These are phyloP conservation scores for Gnathonemus longibarbis DNA, from an alignment of 2,113 vertebrate genomes.

Conservation along the genomic window DNA sequence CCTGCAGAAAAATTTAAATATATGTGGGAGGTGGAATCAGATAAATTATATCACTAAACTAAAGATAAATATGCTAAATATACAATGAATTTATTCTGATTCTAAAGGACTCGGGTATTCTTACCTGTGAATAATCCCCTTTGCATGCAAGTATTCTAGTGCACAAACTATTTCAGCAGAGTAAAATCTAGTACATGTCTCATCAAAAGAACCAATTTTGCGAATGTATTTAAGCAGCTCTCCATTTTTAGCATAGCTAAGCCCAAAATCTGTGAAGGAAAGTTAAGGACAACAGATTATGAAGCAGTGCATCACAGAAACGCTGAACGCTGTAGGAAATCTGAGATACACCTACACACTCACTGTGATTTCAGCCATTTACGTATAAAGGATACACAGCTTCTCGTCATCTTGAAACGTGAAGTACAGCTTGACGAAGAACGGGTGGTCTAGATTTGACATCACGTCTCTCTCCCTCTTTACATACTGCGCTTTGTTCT, in stretches of 20 bases:
- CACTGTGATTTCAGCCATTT: not conserved
- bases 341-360: not conserved
- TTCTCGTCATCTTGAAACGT: constrained; percentile 99
- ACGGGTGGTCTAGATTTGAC: constrained; percentile 93
- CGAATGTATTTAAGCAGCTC: constrained; percentile 98
- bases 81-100: not conserved
- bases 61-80: not conserved
- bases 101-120: not conserved
- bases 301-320: not conserved
- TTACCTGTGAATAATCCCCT: constrained; percentile 98
- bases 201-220: constrained; percentile 97
- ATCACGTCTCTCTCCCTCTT: constrained; percentile 94
- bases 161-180: constrained; percentile 93
- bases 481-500: constrained; percentile 96
- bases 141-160: constrained; percentile 90
- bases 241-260: constrained; percentile 98
- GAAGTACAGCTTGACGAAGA: constrained; percentile 98
- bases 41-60: not conserved
- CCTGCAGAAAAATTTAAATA: constrained; percentile 57
- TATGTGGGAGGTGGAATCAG: not conserved
- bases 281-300: constrained; percentile 47
- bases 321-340: not conserved
- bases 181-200: constrained; percentile 97
- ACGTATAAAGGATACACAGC: constrained; percentile 87
- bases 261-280: constrained; percentile 84